These are phyloP conservation scores for Andrena chrysosceles DNA, from an alignment of 2,888 invertebrate genomes.

Conservation along the genomic window DNA sequence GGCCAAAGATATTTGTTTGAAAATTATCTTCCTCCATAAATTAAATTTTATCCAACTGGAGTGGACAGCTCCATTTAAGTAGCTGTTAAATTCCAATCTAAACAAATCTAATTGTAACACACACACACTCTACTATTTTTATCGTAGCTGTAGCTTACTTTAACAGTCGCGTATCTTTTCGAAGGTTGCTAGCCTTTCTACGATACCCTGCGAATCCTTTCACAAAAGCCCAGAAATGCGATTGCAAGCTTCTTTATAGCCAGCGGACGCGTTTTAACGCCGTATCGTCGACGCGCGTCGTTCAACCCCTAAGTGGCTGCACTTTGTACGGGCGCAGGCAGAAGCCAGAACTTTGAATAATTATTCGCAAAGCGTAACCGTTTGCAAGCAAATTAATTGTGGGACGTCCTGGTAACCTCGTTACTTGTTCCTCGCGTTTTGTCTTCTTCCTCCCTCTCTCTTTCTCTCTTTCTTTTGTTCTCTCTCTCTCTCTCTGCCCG, in stretches of 20 bases:
- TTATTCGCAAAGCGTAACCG: slow-evolving; percentile 70
- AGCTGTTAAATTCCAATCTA: too few species aligned
- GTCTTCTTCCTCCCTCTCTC: slow-evolving; percentile 31
- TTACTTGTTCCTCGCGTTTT: slow-evolving; percentile 69
- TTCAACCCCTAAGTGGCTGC: slow-evolving; percentile 30
- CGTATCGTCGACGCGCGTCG: slow-evolving; percentile 25
- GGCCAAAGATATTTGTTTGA: too few species aligned
- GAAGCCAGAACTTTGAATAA: slow-evolving; percentile 62
- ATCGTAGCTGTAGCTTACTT: too few species aligned
- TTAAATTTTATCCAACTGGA: too few species aligned
- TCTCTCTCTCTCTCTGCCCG: neutral
- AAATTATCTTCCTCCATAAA: too few species aligned
- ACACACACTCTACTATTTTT: too few species aligned
- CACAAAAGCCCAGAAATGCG: neutral
- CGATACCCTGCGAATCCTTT: neutral
- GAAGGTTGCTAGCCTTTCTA: neutral
- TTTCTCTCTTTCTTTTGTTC: slow-evolving; percentile 13
- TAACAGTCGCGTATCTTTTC: neutral
- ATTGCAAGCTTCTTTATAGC: neutral
- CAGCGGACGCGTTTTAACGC: slow-evolving; percentile 10
- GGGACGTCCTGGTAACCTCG: slow-evolving; percentile 78
- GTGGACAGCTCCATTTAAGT: too few species aligned
- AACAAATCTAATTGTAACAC: too few species aligned
- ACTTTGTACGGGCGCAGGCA: slow-evolving; percentile 30
- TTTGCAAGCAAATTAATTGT: slow-evolving; percentile 78